These are phyloP conservation scores for Crossocerus cetratus DNA, from an alignment of 2,888 invertebrate genomes.

Conservation along the genomic window DNA sequence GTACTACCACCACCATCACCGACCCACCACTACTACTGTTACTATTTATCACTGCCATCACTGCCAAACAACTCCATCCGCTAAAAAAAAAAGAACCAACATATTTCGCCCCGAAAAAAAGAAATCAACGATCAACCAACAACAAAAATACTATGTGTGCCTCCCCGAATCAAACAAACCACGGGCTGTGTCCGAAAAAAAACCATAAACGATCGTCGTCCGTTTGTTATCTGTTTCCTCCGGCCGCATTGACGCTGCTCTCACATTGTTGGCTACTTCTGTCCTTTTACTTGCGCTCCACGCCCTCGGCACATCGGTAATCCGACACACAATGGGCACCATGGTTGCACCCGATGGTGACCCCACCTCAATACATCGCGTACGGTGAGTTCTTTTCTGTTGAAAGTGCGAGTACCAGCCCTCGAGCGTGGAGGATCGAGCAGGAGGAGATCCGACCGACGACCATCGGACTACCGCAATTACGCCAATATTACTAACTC, in stretches of 20 bases:
- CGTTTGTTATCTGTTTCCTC: constrained; percentile 55
- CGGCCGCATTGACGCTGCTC: constrained; percentile 73
- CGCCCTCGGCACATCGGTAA: constrained; percentile 59
- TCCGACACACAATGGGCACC: constrained; percentile 57
- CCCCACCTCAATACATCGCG: constrained; percentile 71
- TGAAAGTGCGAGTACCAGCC: constrained; percentile 51
- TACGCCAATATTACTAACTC: no score
- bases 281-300: constrained; percentile 74
- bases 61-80: constrained; percentile 21
- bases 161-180: constrained; percentile 32
- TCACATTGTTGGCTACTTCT: constrained; percentile 77
- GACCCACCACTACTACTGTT: constrained; percentile 23
- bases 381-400: constrained; percentile 74
- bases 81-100: constrained; percentile 17
- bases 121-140: constrained; percentile 13
- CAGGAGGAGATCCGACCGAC: no score
- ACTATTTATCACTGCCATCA: constrained; percentile 23
- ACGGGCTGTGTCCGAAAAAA: constrained; percentile 22
- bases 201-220: constrained; percentile 34
- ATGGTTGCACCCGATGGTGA: constrained; percentile 19
- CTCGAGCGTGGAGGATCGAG: constrained; percentile 46
- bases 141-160: constrained; percentile 21
- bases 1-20: constrained; percentile 54
- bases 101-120: constrained; percentile 40
- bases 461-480: no score